A percentile compares a stretch with the other conserved stretches of the same genome.
These are phyloP conservation scores for Hassar affinis DNA, from an alignment of 2,113 vertebrate genomes.

Conservation along the genomic window DNA sequence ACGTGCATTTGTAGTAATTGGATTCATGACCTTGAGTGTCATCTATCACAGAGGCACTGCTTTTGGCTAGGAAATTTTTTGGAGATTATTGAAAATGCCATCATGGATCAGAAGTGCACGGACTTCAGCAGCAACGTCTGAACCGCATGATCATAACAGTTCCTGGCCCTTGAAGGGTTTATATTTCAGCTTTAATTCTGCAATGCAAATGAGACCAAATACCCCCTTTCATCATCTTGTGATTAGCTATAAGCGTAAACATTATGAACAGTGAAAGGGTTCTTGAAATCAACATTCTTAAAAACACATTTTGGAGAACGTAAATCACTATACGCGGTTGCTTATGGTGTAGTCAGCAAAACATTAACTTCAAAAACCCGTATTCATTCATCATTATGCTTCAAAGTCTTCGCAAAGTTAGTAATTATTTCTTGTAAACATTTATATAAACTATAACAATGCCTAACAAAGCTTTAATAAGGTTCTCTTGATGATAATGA, in stretches of 20 bases:
- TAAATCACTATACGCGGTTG: neutral
- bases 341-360: neutral
- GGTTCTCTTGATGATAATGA: neutral
- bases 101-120: slow-evolving; percentile 38
- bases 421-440: neutral
- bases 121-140: slow-evolving; percentile 42
- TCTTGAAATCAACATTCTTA: neutral
- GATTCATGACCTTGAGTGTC: slow-evolving; percentile 49
- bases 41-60: slow-evolving; percentile 35
- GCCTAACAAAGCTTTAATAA: neutral
- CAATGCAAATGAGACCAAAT: slow-evolving; percentile 47
- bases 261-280: neutral
- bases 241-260: slow-evolving; percentile 24
- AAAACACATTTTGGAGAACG: neutral
- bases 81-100: slow-evolving; percentile 48
- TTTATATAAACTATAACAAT: neutral
- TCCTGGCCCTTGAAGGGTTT: slow-evolving; percentile 41
- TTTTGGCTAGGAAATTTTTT: slow-evolving; percentile 41
- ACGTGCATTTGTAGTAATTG: slow-evolving; percentile 46
- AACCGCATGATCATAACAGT: slow-evolving; percentile 37
- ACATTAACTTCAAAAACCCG: neutral
- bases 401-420: neutral
- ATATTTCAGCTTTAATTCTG: slow-evolving; percentile 41
- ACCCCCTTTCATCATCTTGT: slow-evolving; percentile 43
- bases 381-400: neutral